Percentiles rank a stretch among this genome's conserved stretches.
These are phyloP conservation scores for Lynx canadensis DNA, from an alignment of 2,113 vertebrate species.

Conservation along the genomic window DNA sequence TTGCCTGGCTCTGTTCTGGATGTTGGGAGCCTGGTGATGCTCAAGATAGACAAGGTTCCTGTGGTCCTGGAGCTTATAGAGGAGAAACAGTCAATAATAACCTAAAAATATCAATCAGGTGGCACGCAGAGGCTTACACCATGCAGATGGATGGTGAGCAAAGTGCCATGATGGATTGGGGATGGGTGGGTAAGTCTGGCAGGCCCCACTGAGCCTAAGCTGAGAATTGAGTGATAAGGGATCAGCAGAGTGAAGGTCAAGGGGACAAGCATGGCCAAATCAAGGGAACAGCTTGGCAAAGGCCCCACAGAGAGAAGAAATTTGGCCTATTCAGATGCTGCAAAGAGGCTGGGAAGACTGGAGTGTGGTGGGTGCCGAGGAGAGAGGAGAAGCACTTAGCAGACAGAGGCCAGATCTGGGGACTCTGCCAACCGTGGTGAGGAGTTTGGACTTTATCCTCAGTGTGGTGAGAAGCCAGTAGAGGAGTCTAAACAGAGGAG, in stretches of 20 bases:
- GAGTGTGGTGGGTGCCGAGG: rapidly evolving
- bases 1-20: neutral
- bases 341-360: neutral
- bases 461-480: neutral
- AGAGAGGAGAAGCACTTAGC: neutral
- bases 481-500: neutral
- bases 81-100: neutral
- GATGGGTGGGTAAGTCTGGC: too few species aligned
- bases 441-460: neutral
- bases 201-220: neutral
- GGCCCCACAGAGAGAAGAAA: rapidly evolving
- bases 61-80: neutral
- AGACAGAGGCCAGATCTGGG: neutral
- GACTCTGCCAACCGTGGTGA: neutral
- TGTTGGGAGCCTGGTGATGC: neutral
- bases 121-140: neutral
- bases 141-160: neutral
- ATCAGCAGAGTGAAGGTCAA: neutral
- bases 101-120: neutral
- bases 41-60: neutral
- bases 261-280: neutral
- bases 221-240: neutral
- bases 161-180: too few species aligned
- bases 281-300: neutral
- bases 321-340: neutral